Percentiles rank a stretch among this genome's conserved stretches.
phyloP scores from a whole-genome alignment of 2,113 vertebrate genomes.

The Corydoras sp. region DNA sequence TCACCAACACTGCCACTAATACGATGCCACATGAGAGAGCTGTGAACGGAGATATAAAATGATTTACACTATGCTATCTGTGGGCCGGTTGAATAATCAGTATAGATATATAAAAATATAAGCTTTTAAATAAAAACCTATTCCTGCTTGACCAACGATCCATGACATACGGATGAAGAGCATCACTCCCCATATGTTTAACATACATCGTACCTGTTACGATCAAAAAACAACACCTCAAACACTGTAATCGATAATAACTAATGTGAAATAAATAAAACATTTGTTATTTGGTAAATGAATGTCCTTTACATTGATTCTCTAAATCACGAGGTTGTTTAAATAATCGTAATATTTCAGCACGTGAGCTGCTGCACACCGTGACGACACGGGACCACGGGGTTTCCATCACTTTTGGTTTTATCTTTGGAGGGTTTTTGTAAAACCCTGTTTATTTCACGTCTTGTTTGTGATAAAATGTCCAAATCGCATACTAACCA shows the following conservation, averaged over 20 bases:
- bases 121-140: conserved; percentile 66
- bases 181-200: conserved; percentile 99
- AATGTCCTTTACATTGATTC: no score
- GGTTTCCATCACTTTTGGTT: no score
- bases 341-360: no score
- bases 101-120: neutral
- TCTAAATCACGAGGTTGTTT: no score
- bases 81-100: neutral
- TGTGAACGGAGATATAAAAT: conserved; percentile 38
- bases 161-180: conserved; percentile 94
- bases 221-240: conserved; percentile 1
- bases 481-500: conserved; percentile 68
- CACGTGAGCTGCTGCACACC: no score
- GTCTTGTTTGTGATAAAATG: no score
- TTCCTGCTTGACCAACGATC: conserved; percentile 96
- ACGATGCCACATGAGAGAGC: conserved; percentile 83
- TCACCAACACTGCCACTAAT: conserved; percentile 87
- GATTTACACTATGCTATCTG: neutral
- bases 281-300: no score
- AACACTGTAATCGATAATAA: no score
- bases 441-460: no score
- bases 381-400: no score
- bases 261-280: no score
- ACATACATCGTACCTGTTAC: conserved; percentile 87
- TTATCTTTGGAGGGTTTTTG: no score